These are phyloP conservation scores for Neodiprion virginianus DNA, from an alignment of 1,140 invertebrate genomes.

Conservation along the genomic window DNA sequence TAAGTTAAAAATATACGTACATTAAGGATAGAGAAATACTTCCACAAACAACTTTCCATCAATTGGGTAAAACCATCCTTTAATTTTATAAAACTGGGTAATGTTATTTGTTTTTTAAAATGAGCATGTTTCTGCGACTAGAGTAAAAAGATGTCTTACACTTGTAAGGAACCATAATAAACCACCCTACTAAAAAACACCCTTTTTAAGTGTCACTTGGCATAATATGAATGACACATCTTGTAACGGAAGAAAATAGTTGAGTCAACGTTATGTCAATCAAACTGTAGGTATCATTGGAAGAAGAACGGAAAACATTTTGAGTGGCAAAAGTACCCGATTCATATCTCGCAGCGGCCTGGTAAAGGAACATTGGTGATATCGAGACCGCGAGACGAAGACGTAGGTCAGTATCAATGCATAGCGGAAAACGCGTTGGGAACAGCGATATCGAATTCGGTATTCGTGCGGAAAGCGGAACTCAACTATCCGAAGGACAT, in stretches of 20 bases:
- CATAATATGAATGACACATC: not conserved
- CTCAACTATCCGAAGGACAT: constrained; percentile 90
- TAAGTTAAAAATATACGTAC: constrained; percentile 59
- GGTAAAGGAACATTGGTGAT: constrained; percentile 92
- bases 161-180: too few relatives aligned
- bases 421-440: constrained; percentile 96
- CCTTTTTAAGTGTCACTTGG: not conserved
- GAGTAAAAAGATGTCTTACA: too few relatives aligned
- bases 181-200: constrained; percentile 29
- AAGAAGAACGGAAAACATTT: constrained; percentile 94
- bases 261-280: not conserved
- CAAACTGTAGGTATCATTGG: constrained; percentile 84
- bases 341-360: constrained; percentile 91
- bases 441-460: constrained; percentile 91
- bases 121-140: too few relatives aligned
- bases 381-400: constrained; percentile 86
- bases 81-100: too few relatives aligned
- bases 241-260: too few relatives aligned
- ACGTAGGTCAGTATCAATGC: constrained; percentile 97
- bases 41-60: too few relatives aligned
- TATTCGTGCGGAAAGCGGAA: constrained; percentile 92
- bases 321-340: constrained; percentile 89
- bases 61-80: too few relatives aligned
- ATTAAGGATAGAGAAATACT: not conserved
- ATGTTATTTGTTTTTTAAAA: too few relatives aligned